Base-by-base conservation (phyloP, 2,888 invertebrate species). In the Drosophila austrosaltans region DNA sequence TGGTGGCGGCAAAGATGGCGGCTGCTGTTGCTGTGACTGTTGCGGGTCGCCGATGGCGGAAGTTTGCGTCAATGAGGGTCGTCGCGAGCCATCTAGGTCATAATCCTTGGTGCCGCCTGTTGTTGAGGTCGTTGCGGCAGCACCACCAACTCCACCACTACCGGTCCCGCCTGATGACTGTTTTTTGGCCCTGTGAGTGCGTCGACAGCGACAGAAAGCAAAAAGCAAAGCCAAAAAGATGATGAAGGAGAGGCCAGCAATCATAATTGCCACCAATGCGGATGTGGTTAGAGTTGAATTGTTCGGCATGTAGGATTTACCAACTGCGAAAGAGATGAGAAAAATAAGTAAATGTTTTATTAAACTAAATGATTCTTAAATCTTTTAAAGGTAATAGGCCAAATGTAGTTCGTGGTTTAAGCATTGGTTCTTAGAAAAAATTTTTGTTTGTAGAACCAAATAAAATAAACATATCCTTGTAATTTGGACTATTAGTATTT, bases 231-330 rank as follows among this genome's bases (percentile, higher is more conserved):
- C 84, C 62, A 82, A 65, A 44, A 90, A 77, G 10, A 89, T 70
- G 16, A 89, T 53, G 62, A 91, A 91, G 8, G 86, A 87, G 7
- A 89, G 63, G 7, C 79, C 78, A 16, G 90, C 87, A 58, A 91
- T 84, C 72, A 84, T 69, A 74, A 91, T 90, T 78, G 89, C 91
- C 72, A 91, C 85, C 79, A 90, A 57, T 6, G 87, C 81, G 64
- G 91, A 90, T 67, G 90, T 91, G 75, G 90, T 88, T 63, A 91
- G 72, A 54, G 78, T 66, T 39, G 91, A 87, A 66, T 72, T 79
- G 69, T 88, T 86, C 28, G 82, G 76, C 75, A 91, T 83, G 65
- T 90, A 91, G 66, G 90, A 83, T 77, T 91, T 91, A 53, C 90
- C 90, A 83, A 91, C 90, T 91, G 77, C 10, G 16, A 16, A n/a